Percentiles rank a stretch among this genome's conserved stretches.
Conservation (phyloP, 2,113 vertebrate species). For the Ariopsis seemanni region DNA sequence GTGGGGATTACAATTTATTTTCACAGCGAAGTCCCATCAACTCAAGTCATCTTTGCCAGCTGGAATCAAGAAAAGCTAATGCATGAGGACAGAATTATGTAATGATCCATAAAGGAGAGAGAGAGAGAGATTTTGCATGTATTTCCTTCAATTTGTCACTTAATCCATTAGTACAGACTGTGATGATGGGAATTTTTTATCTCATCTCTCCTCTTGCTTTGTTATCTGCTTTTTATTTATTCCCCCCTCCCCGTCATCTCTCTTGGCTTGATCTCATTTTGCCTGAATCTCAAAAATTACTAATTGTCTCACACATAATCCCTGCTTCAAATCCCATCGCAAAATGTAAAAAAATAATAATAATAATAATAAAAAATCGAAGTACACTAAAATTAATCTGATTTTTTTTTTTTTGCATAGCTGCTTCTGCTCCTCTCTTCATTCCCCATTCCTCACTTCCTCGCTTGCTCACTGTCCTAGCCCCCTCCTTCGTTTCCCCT, state of each 20-base stretch:
- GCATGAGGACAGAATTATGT: conserved; percentile 10
- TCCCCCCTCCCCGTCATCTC: conserved; percentile 6
- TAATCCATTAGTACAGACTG: not conserved
- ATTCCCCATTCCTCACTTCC: conserved; percentile 35
- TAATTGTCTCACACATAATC: not conserved
- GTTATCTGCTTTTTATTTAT: conserved; percentile 53
- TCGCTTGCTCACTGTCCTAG: conserved; percentile 54
- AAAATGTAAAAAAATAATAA: not conserved
- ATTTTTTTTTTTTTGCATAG: conserved; percentile 18
- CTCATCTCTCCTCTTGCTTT: not conserved
- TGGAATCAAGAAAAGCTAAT: conserved; percentile 21
- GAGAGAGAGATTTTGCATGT: not conserved
- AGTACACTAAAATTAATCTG: conserved; percentile 18
- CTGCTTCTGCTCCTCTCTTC: conserved; percentile 46
- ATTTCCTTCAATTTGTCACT: not conserved
- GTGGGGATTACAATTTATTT: not conserved
- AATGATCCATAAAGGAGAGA: not conserved
- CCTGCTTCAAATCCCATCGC: conserved; percentile 22
- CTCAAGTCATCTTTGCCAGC: not conserved
- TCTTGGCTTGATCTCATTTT: conserved; percentile 23
- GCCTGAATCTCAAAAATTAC: not conserved
- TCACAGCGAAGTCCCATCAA: not conserved
- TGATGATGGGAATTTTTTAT: not conserved
- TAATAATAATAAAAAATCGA: conserved; percentile 13
- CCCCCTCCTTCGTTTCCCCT: conserved; percentile 33